Percentiles rank a stretch among this genome's conserved stretches.
phyloP scores from a whole-genome alignment of 2,888 invertebrate species.

The Metallyticus violacea region DNA sequence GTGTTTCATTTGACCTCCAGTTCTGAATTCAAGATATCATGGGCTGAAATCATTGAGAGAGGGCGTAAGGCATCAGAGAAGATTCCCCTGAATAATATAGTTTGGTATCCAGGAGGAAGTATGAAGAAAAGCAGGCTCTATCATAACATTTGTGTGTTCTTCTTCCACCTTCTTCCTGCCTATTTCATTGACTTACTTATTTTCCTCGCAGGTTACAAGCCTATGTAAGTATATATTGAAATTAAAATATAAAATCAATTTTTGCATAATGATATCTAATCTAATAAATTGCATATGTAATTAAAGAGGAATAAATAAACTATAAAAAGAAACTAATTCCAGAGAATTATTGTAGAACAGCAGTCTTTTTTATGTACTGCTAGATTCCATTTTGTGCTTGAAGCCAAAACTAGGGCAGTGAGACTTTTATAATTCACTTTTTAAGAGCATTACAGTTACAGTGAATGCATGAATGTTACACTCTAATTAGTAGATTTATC shows the following conservation, averaged over 20 bases:
- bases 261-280: background rate
- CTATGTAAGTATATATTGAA: conserved; percentile 64
- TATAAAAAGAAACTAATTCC: too few relatives aligned
- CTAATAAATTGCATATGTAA: too few relatives aligned
- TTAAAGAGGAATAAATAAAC: too few relatives aligned
- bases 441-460: too few relatives aligned
- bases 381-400: too few relatives aligned
- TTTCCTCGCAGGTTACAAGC: conserved; percentile 79
- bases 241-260: background rate
- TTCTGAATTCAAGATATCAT: conserved; percentile 70
- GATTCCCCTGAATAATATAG: conserved; percentile 83
- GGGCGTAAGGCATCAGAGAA: conserved; percentile 74
- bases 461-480: too few relatives aligned
- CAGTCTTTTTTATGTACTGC: too few relatives aligned
- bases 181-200: conserved; percentile 76
- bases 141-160: conserved; percentile 77
- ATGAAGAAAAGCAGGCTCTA: conserved; percentile 75
- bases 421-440: too few relatives aligned
- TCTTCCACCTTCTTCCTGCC: conserved; percentile 91
- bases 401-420: too few relatives aligned
- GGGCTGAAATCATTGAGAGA: conserved; percentile 83
- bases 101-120: conserved; percentile 84
- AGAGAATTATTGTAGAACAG: too few relatives aligned
- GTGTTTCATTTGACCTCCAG: conserved; percentile 78
- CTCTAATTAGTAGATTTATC: too few relatives aligned